A percentile compares a stretch with the other conserved stretches of the same genome.
These are phyloP conservation scores for Dasysyrphus tricinctus DNA, from an alignment of 2,888 invertebrate genomes.

Conservation along the genomic window DNA sequence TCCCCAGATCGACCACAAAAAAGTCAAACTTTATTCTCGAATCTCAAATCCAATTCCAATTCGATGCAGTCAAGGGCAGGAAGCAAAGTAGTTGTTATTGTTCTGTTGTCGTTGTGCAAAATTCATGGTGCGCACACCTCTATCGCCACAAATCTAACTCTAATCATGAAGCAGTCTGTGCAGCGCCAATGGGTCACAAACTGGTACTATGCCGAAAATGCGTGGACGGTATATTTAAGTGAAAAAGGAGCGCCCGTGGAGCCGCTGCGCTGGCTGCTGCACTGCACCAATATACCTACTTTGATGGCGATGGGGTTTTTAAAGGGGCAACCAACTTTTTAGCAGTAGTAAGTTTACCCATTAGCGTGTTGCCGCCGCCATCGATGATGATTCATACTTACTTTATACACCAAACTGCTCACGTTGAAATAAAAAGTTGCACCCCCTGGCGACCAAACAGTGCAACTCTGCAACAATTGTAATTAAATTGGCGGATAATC, in stretches of 20 bases:
- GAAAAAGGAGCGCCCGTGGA: constrained; percentile 71
- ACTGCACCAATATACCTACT: neutral
- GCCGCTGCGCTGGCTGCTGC: constrained; percentile 4
- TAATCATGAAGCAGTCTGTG: constrained; percentile 65
- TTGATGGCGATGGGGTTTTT: neutral
- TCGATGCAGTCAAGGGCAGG: constrained; percentile 67
- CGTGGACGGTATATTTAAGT: constrained; percentile 75
- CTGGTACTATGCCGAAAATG: constrained; percentile 70
- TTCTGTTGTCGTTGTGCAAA: constrained; percentile 29
- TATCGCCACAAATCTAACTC: constrained; percentile 71
- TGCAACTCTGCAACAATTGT: constrained; percentile 64
- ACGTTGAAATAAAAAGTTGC: constrained; percentile 20
- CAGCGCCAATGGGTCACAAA: constrained; percentile 73
- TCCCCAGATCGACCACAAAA: constrained; percentile 7
- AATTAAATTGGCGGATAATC: constrained; percentile 73
- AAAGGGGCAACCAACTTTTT: constrained; percentile 17
- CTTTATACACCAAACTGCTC: constrained; percentile 15
- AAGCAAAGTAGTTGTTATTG: constrained; percentile 30
- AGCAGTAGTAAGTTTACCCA: constrained; percentile 72
- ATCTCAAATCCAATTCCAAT: constrained; percentile 1
- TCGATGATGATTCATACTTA: constrained; percentile 69
- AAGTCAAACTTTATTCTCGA: constrained; percentile 8
- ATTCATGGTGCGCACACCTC: constrained; percentile 61
- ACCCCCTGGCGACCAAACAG: constrained; percentile 49
- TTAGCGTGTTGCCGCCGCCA: constrained; percentile 55